Conservation (phyloP, 2,888 invertebrate genomes). For the Phyllotreta striolata region DNA sequence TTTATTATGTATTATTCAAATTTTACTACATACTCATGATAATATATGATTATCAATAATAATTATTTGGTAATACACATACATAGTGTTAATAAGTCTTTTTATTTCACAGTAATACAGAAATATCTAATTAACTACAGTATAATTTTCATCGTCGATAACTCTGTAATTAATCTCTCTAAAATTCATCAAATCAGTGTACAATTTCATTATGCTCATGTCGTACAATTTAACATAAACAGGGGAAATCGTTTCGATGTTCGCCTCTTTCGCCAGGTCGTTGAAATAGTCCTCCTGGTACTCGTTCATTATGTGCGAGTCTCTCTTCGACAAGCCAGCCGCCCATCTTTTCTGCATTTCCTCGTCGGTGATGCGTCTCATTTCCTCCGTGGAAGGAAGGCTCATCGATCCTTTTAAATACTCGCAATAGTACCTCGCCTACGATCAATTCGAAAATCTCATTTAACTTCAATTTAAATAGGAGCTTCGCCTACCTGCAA, state of each 20-base stretch:
- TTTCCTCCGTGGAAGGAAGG: slow-evolving; percentile 70
- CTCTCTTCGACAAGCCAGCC: slow-evolving; percentile 73
- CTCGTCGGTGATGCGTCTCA: slow-evolving; percentile 67
- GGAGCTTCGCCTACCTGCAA: slow-evolving; percentile 67
- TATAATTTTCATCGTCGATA: slow-evolving; percentile 71
- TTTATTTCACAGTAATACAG: too few relatives aligned
- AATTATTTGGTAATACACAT: too few relatives aligned
- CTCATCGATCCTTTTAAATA: slow-evolving; percentile 66
- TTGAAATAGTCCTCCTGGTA: slow-evolving; percentile 76
- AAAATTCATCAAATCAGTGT: slow-evolving; percentile 72
- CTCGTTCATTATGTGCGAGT: slow-evolving; percentile 85
- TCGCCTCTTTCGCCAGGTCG: slow-evolving; percentile 70
- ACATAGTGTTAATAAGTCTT: too few relatives aligned
- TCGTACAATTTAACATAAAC: slow-evolving; percentile 76
- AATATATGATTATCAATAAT: too few relatives aligned
- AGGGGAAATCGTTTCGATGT: slow-evolving; percentile 69
- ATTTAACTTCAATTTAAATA: slow-evolving; percentile 20
- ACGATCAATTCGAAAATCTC: slow-evolving; percentile 44
- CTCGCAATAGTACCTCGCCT: slow-evolving; percentile 71
- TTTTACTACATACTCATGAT: too few relatives aligned
- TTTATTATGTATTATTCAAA: too few relatives aligned
- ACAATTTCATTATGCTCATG: slow-evolving; percentile 65
- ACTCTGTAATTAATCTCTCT: slow-evolving; percentile 72
- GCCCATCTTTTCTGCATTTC: slow-evolving; percentile 67
- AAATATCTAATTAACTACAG: slow-evolving; percentile 52